Conservation (phyloP, 2,888 invertebrate species). For the Aradus depressus region DNA sequence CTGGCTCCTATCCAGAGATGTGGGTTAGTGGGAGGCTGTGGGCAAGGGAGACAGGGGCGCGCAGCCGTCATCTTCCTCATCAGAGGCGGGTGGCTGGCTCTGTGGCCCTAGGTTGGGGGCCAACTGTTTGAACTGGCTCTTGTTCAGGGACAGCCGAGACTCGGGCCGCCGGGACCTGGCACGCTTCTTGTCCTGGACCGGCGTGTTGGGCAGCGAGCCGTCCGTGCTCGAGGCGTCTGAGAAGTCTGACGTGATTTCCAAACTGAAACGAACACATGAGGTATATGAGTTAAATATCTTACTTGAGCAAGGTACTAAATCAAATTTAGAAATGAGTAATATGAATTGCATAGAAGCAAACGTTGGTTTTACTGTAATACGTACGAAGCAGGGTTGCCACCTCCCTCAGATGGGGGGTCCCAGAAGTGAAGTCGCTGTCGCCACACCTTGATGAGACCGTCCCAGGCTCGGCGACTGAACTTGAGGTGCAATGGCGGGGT, state of each 20-base stretch:
- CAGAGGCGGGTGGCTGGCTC: neutral
- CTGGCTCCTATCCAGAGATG: no score
- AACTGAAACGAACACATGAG: slow-evolving; percentile 19
- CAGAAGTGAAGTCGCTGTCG: slow-evolving; percentile 69
- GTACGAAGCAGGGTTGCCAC: slow-evolving; percentile 28
- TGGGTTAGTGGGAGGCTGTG: no score
- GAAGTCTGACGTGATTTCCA: slow-evolving; percentile 19
- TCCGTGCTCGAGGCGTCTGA: slow-evolving; percentile 24
- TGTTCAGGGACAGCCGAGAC: slow-evolving; percentile 1
- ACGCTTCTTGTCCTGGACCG: slow-evolving; percentile 27
- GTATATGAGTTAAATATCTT: no score
- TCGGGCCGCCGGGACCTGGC: slow-evolving; percentile 4
- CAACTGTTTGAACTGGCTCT: neutral
- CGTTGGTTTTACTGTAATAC: neutral
- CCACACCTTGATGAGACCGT: slow-evolving; percentile 79
- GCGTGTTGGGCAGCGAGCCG: slow-evolving; percentile 26
- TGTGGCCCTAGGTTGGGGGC: neutral
- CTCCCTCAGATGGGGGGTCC: slow-evolving; percentile 41
- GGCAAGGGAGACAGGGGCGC: slow-evolving; percentile 20
- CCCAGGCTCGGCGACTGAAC: slow-evolving; percentile 88
- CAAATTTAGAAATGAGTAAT: no score
- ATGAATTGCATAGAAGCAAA: no score
- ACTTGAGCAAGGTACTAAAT: no score
- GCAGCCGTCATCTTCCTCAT: slow-evolving; percentile 24
- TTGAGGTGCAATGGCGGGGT: slow-evolving; percentile 82